Conservation (phyloP, 2,113 vertebrate genomes). For the Argyrosomus japonicus region DNA sequence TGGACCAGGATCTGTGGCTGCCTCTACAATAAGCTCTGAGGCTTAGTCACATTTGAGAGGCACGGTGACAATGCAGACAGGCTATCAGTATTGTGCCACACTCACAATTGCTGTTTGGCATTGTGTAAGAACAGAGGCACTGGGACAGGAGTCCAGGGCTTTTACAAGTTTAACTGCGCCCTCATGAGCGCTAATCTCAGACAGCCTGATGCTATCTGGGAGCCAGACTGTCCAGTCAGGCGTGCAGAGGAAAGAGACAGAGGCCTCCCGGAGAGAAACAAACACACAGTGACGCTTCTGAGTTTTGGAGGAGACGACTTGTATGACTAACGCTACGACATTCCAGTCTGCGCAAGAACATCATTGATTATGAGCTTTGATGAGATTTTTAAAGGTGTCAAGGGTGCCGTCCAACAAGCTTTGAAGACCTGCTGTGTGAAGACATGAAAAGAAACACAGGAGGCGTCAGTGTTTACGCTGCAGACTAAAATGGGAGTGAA, state of each 20-base stretch:
- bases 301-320: constrained; percentile 28
- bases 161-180: constrained; percentile 76
- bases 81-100: constrained; percentile 67
- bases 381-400: constrained; percentile 22
- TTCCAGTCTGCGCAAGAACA: constrained; percentile 23
- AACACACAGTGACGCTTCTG: constrained; percentile 27
- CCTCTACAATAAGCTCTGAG: constrained; percentile 65
- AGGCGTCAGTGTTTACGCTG: constrained; percentile 40
- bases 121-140: constrained; percentile 55
- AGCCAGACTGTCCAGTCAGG: constrained; percentile 73
- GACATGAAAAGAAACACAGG: constrained; percentile 43
- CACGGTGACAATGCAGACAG: constrained; percentile 74
- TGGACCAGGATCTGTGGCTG: constrained; percentile 48
- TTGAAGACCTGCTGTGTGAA: constrained; percentile 53
- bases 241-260: constrained; percentile 71
- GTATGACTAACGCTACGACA: constrained; percentile 43
- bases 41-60: constrained; percentile 61
- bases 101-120: constrained; percentile 57
- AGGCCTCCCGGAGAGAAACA: constrained; percentile 57
- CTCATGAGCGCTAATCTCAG: constrained; percentile 78
- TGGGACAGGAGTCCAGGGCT: constrained; percentile 37
- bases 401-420: constrained; percentile 33
- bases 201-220: constrained; percentile 79
- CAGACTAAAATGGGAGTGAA: constrained; percentile 22
- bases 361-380: constrained; percentile 38